Evolutionary conservation across 2,888 invertebrate species (phyloP), one percentile per base, ranked within the genome.

Genomic region (Machimus rusticus): DNA sequence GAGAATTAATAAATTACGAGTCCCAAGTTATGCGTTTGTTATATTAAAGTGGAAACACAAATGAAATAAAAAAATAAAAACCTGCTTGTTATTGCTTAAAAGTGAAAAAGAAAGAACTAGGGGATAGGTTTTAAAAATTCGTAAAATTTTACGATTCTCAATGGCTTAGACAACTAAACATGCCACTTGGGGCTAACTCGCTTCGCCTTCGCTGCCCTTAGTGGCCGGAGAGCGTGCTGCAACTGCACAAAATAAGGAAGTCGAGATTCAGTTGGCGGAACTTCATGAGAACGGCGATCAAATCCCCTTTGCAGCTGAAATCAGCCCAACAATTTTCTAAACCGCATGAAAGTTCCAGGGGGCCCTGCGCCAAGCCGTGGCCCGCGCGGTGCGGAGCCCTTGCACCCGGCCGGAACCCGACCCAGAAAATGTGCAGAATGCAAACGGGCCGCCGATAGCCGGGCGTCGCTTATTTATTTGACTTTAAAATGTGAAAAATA

Each of bases 401-500:
- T 66, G 9, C 12, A 66, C 23, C 12, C 19, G 66, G 19, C 9
- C 12, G 9, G 66, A 66, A 12, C 66, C 12, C 12, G 28, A 66
- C 66, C 66, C 12, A 66, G 66, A 66, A 66, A 8, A 6, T 28
- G 66, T 66, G 12, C 12, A 66, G 19, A 12, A 66, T 66, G 66
- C 66, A 66, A 66, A 66, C 66, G 9, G 57, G 66, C 66, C 66
- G 66, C 66, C 66, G 28, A 66, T 66, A 66, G 28, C 66, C 12
- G 19, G 14, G 28, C 51, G 16, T 31, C 81, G 16, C 34, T 74
- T 39, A 74, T 85, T 85, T 85, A 85, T 85, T 74, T 74, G 43
- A 51, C 74, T 74, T 74, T 85, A 74, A 85, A 46, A 85, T 74
- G 74, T 85, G 85, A 85, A 85, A 85, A 85, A 85, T 85, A 85